These are phyloP conservation scores for Fissipunctia ypsillon DNA, from an alignment of 2,888 invertebrate genomes.

Conservation along the genomic window DNA sequence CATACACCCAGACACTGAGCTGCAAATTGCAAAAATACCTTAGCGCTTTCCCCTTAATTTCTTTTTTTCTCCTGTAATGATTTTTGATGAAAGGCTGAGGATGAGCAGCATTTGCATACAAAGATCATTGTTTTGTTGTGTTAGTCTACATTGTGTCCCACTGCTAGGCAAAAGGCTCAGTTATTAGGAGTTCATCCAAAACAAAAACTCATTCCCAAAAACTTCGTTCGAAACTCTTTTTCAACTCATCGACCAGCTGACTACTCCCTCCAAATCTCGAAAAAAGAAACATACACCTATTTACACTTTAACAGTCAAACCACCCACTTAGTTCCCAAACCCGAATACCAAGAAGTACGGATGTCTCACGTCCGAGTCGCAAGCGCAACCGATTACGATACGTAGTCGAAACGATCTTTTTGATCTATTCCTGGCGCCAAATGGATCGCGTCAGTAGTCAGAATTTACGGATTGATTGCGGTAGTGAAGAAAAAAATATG, in stretches of 20 bases:
- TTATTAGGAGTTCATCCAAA: neutral
- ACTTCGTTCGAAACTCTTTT: neutral
- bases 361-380: slow-evolving; percentile 80
- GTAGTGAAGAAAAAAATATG: slow-evolving; percentile 68
- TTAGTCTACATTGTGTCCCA: no score
- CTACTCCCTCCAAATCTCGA: neutral
- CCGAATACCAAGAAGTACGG: slow-evolving; percentile 76
- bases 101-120: no score
- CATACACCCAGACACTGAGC: no score
- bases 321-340: slow-evolving; percentile 62
- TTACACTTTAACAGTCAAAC: slow-evolving; percentile 33
- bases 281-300: slow-evolving; percentile 28
- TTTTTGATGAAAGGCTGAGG: no score
- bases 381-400: slow-evolving; percentile 76
- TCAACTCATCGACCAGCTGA: neutral
- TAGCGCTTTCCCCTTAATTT: no score
- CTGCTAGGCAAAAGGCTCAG: no score
- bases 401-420: slow-evolving; percentile 75
- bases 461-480: slow-evolving; percentile 76
- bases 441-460: slow-evolving; percentile 75
- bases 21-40: no score
- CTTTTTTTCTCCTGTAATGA: neutral
- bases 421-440: slow-evolving; percentile 86
- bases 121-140: no score
- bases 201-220: neutral